Percentiles rank a stretch among this genome's conserved stretches.
These are phyloP conservation scores for Forbesichthys agassizii DNA, from an alignment of 2,113 vertebrate genomes.

Conservation along the genomic window DNA sequence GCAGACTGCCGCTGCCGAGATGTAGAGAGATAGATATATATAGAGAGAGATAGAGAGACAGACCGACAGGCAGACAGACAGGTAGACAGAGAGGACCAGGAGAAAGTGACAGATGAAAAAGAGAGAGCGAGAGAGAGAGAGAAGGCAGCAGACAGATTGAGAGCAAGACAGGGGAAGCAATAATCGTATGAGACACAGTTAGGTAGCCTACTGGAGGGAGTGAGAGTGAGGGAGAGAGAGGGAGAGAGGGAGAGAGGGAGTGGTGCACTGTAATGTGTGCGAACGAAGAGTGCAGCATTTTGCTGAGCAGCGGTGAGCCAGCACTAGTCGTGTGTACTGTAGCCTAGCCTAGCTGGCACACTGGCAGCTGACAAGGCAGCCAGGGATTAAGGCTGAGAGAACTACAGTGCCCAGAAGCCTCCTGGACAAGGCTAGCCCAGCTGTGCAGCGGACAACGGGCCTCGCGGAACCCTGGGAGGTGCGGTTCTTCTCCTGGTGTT, in stretches of 20 bases:
- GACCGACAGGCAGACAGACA: background rate
- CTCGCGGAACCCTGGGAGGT: constrained; percentile 14
- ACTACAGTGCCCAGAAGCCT: constrained; percentile 11
- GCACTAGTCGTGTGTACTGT: constrained; percentile 6
- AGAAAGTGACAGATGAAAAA: too few relatives aligned
- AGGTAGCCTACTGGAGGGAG: background rate
- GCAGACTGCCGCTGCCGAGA: background rate
- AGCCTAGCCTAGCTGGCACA: constrained; percentile 15
- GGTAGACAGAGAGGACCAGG: background rate
- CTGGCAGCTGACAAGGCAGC: background rate
- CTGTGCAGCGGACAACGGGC: background rate
- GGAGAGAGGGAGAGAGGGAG: background rate
- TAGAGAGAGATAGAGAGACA: background rate
- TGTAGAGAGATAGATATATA: background rate
- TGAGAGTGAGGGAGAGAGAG: constrained; percentile 1
- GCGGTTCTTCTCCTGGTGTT: background rate
- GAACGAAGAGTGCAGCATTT: constrained; percentile 14
- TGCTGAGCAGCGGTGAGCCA: constrained; percentile 22
- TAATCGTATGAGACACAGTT: background rate
- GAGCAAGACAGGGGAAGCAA: background rate
- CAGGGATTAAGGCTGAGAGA: background rate
- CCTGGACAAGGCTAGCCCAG: background rate
- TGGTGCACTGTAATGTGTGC: background rate
- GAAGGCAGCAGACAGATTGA: background rate
- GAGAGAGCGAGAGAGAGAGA: background rate